Evolutionary conservation across 2,113 vertebrate species (phyloP).

Genomic region (Spea bombifrons): DNA sequence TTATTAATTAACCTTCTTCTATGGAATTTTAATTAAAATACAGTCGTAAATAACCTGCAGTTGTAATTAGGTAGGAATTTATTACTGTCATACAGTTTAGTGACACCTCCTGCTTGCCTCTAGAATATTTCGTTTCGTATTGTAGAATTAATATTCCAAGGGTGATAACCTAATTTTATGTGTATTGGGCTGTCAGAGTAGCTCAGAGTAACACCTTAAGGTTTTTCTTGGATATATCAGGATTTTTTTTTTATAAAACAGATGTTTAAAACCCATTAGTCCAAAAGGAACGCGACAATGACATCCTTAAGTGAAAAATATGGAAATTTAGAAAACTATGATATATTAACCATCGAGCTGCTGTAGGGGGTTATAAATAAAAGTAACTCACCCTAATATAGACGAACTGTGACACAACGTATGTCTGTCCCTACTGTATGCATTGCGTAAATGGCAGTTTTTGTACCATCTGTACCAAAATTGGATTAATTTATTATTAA

Average conservation of each 20-base stretch:
- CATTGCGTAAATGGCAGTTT: too few species aligned
- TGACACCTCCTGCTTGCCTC: background rate
- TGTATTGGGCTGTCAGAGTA: background rate
- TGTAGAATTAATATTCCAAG: slow-evolving; percentile 13
- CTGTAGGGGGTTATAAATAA: too few species aligned
- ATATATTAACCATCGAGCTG: too few species aligned
- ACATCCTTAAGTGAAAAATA: too few species aligned
- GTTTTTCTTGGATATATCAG: background rate
- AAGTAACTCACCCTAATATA: too few species aligned
- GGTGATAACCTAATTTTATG: slow-evolving; percentile 8
- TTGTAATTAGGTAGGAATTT: slow-evolving; percentile 44
- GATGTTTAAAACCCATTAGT: too few species aligned
- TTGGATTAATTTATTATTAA: too few species aligned
- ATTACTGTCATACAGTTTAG: slow-evolving; percentile 18
- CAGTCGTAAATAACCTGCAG: slow-evolving; percentile 38
- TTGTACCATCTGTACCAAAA: too few species aligned
- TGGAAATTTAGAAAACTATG: too few species aligned
- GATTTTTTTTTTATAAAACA: background rate
- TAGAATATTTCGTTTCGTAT: slow-evolving; percentile 13
- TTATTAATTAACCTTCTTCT: slow-evolving; percentile 40
- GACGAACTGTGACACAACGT: too few species aligned
- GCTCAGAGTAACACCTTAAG: background rate
- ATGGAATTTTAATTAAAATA: slow-evolving; percentile 40
- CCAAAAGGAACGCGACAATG: too few species aligned
- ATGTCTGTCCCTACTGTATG: too few species aligned